phyloP scores from a whole-genome alignment of 2,113 vertebrate genomes.

The Ophthalmolycus amberensis region DNA sequence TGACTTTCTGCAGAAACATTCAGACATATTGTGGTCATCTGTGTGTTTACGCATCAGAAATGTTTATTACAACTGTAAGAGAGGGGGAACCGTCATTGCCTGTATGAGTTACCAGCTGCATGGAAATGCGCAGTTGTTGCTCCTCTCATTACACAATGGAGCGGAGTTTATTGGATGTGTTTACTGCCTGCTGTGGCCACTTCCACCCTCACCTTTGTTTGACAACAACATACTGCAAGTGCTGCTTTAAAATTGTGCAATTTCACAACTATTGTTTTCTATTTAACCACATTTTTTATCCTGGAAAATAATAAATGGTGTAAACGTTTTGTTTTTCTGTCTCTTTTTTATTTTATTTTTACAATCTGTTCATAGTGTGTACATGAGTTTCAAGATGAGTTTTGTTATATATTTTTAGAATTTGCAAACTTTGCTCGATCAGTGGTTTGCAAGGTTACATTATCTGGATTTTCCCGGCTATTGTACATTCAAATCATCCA shows the following conservation, averaged over 20 bases:
- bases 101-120: not conserved
- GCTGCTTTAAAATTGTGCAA: constrained; percentile 19
- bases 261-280: not conserved
- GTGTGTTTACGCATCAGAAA: not conserved
- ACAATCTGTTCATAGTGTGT: not conserved
- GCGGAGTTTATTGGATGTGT: not conserved
- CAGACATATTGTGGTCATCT: not conserved
- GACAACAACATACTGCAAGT: not conserved
- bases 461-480: not conserved
- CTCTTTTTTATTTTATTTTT: not conserved
- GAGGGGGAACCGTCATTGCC: not conserved
- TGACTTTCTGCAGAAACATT: not conserved
- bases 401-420: not conserved
- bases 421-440: not conserved
- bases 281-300: not conserved
- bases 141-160: not conserved
- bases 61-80: not conserved
- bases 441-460: not conserved
- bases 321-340: accelerated
- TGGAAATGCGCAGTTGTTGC: not conserved
- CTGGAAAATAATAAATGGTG: constrained; percentile 48
- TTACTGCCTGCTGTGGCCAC: not conserved
- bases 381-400: not conserved
- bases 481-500: not conserved
- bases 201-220: not conserved